Evolutionary conservation across 2,888 invertebrate species (phyloP).

Genomic region (Notocelia uddmanniana): DNA sequence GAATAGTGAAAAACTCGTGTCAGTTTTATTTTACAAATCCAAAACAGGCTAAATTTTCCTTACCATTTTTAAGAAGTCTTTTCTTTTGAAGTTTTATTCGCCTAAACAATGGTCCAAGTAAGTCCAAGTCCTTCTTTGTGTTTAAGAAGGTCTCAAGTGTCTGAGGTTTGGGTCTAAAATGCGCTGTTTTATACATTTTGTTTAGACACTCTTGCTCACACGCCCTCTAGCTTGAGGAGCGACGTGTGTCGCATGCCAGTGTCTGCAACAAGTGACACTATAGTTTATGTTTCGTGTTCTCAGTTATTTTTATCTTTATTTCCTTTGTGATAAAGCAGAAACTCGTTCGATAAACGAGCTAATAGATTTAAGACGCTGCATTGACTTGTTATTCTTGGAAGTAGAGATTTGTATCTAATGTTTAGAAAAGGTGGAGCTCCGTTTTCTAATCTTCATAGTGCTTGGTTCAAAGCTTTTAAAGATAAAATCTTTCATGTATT

Average conservation of each 20-base stretch:
- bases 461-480: slow-evolving; percentile 1
- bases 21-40: not conserved
- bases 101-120: slow-evolving; percentile 24
- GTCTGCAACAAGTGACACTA: slow-evolving; percentile 69
- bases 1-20: not conserved
- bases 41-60: not conserved
- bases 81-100: slow-evolving; percentile 2
- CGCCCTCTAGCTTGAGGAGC: slow-evolving; percentile 8
- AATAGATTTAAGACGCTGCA: slow-evolving; percentile 10
- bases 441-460: not conserved
- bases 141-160: not conserved
- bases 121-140: not conserved
- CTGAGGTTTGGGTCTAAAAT: not conserved
- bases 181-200: not conserved
- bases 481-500: not conserved
- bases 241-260: slow-evolving; percentile 59
- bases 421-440: slow-evolving; percentile 1
- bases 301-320: not conserved
- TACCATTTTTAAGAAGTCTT: not conserved
- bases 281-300: slow-evolving; percentile 54
- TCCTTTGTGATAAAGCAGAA: not conserved
- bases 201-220: slow-evolving; percentile 9
- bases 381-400: slow-evolving; percentile 21
- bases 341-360: not conserved
- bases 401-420: not conserved